Conservation (phyloP, 2,113 vertebrate species). For the Crotalus tigris region DNA sequence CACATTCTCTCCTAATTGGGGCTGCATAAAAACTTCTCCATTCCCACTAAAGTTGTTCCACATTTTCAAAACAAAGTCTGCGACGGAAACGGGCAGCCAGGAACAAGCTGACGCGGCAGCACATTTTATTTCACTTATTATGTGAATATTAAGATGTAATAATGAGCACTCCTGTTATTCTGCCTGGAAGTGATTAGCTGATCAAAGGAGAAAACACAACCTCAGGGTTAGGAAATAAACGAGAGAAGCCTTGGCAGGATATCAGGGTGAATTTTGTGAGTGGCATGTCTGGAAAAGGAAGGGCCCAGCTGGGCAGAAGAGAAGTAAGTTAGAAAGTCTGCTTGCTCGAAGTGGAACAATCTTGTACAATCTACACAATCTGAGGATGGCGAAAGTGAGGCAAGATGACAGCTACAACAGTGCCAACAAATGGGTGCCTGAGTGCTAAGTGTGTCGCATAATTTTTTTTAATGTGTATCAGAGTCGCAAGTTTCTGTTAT, state of each 20-base stretch:
- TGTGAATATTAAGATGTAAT: slow-evolving; percentile 60
- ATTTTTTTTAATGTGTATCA: background rate
- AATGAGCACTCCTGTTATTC: slow-evolving; percentile 57
- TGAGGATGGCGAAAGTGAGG: background rate
- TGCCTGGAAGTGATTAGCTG: slow-evolving; percentile 59
- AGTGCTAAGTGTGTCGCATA: too few species aligned
- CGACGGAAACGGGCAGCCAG: slow-evolving; percentile 41
- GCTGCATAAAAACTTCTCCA: slow-evolving; percentile 43
- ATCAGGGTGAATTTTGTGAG: slow-evolving; percentile 61
- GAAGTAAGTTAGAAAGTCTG: slow-evolving; percentile 51
- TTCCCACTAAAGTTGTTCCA: slow-evolving; percentile 46
- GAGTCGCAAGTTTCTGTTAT: background rate
- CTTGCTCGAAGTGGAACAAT: slow-evolving; percentile 58
- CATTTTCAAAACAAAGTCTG: slow-evolving; percentile 47
- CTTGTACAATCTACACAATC: background rate
- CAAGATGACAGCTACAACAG: background rate
- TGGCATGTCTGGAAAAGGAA: background rate
- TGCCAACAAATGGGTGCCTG: background rate
- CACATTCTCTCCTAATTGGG: slow-evolving; percentile 30
- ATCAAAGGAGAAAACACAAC: slow-evolving; percentile 60
- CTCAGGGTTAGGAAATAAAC: slow-evolving; percentile 58
- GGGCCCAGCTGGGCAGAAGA: slow-evolving; percentile 7
- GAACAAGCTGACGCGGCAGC: slow-evolving; percentile 53
- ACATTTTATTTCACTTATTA: slow-evolving; percentile 65
- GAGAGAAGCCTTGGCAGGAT: slow-evolving; percentile 59